These are phyloP conservation scores for Trichogramma dendrolimi DNA, from an alignment of 2,888 invertebrate genomes.

Conservation along the genomic window DNA sequence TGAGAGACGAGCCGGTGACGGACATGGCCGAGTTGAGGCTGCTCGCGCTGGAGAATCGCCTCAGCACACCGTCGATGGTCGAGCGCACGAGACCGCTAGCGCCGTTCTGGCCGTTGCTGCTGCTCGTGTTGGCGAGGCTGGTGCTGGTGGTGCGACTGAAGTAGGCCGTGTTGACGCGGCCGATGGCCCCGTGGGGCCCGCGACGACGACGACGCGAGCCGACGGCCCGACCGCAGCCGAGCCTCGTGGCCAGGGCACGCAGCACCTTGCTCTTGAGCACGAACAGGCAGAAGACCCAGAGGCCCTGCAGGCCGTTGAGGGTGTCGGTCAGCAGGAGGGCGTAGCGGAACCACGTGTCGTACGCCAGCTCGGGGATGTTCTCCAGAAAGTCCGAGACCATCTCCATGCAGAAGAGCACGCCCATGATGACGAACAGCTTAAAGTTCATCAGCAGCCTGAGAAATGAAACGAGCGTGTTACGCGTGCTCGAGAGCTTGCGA, in stretches of 20 bases:
- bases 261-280: slow-evolving; percentile 67
- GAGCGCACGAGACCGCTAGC: slow-evolving; percentile 30
- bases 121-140: too few relatives aligned
- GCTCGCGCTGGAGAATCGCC: slow-evolving; percentile 33
- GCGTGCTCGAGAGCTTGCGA: background rate
- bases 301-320: slow-evolving; percentile 67
- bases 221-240: slow-evolving; percentile 40
- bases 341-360: slow-evolving; percentile 34
- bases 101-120: slow-evolving; percentile 27
- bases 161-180: slow-evolving; percentile 8
- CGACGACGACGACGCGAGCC: too few relatives aligned
- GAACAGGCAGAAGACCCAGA: slow-evolving; percentile 70
- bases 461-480: background rate
- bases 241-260: slow-evolving; percentile 57
- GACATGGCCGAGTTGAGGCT: slow-evolving; percentile 41
- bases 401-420: slow-evolving; percentile 66
- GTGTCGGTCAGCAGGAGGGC: slow-evolving; percentile 58
- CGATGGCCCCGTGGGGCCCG: background rate
- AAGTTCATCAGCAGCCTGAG: slow-evolving; percentile 66
- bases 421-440: slow-evolving; percentile 77
- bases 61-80: slow-evolving; percentile 34
- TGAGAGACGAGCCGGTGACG: slow-evolving; percentile 29
- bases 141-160: too few relatives aligned
- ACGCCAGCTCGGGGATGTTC: slow-evolving; percentile 37
- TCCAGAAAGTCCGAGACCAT: slow-evolving; percentile 48